Conservation (phyloP, 2,113 vertebrate genomes). For the Sebastes fasciatus region DNA sequence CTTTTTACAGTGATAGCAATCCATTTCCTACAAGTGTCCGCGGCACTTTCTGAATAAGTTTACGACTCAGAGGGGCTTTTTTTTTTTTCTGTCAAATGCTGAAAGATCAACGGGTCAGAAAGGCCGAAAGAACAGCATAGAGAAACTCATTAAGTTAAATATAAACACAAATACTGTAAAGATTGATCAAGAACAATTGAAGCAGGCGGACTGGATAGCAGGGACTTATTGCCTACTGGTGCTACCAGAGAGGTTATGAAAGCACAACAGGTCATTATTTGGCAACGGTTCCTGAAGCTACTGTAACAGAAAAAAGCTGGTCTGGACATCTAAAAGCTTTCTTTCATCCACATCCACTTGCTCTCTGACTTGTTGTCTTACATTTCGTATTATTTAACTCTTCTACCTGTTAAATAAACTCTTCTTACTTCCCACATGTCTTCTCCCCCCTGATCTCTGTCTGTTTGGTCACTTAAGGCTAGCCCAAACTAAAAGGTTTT, state of each 20-base stretch:
- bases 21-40: conserved; percentile 69
- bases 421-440: neutral
- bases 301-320: neutral
- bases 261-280: conserved; percentile 28
- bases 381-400: neutral
- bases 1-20: conserved; percentile 47
- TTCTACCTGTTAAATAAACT: neutral
- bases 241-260: conserved; percentile 14
- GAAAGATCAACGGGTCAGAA: neutral
- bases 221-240: conserved; percentile 37
- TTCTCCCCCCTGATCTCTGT: neutral
- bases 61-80: conserved; percentile 1
- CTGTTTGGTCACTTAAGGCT: neutral
- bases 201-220: conserved; percentile 12
- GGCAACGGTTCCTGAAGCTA: conserved; percentile 16
- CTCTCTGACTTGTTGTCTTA: neutral
- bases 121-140: neutral
- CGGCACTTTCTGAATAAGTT: conserved; percentile 37
- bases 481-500: too few relatives aligned
- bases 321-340: conserved; percentile 9
- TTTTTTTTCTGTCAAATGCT: conserved; percentile 18
- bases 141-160: neutral
- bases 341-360: conserved; percentile 3
- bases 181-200: conserved; percentile 17
- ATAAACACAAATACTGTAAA: conserved; percentile 6